Base-by-base conservation (phyloP, 2,113 vertebrate species). In the Varanus salvator region DNA sequence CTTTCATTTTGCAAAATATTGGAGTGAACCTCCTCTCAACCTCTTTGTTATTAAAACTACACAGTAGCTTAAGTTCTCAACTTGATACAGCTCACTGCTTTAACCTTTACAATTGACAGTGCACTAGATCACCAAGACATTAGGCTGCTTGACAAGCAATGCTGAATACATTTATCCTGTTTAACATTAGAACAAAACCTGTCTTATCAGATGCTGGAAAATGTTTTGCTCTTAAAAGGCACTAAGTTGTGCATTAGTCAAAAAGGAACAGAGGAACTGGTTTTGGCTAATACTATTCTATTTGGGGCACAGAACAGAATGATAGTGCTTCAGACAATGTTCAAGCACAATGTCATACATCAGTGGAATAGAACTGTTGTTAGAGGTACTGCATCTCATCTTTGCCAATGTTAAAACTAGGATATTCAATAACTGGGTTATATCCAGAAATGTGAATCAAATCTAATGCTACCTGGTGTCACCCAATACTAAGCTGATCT, bases 1-100 rank as follows among this genome's bases (percentile, higher is more conserved):
- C 27, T 77, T 85, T 85, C 60, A 84, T 68, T 78, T n/a, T 66
- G 82, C 60, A 89, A 89, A 77, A 66, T 76, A 89, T 29, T 89
- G 29, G 50, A 84, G 21, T 34, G 12, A 76, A 76, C 52, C 60
- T 64, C 3, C 25, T 74, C 57, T 89, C 54, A 76, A 48, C 27
- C 15, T 8, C 48, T 83, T n/a, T 48, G 31, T 27, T 64, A 74
- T 64, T 52, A 83, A 72, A 83, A 89, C 68, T 83, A 48, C 74
- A 75, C 69, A 74, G 34, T 31, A 82, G 72, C 52, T 31, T 21
- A 38, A 60, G 12, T 52, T 60, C 19, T 15, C n/a, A 87, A 34
- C 77, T 57, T 57, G 66, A 34, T 87, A 69, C 57, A 69, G 27
- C 3, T 66, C 15, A 57, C 44, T 66, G 68, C 15, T 76, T 57